Conservation (phyloP, 2,113 vertebrate genomes). For the Toxotes jaculatrix region DNA sequence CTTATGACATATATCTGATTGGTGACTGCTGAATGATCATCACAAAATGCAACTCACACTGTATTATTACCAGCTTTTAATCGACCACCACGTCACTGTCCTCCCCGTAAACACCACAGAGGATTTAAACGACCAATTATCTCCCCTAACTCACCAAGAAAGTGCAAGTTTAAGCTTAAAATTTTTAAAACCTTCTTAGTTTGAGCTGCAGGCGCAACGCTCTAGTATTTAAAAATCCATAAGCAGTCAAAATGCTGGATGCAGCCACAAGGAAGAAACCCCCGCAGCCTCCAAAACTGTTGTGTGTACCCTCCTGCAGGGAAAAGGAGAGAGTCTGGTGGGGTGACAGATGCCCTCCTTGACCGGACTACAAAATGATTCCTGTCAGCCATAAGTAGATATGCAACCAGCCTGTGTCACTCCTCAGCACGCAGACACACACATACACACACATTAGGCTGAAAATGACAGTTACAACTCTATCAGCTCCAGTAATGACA, state of each 20-base stretch:
- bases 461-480: constrained; percentile 34
- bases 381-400: constrained; percentile 43
- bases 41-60: constrained; percentile 21
- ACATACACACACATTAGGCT: constrained; percentile 11
- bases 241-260: constrained; percentile 47
- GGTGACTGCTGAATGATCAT: constrained; percentile 29
- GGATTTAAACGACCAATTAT: constrained; percentile 36
- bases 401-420: constrained; percentile 20
- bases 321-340: constrained; percentile 38
- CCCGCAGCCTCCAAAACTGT: constrained; percentile 52
- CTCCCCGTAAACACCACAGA: constrained; percentile 15
- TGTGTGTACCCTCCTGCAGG: constrained; percentile 44
- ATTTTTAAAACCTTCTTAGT: constrained; percentile 51
- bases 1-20: constrained; percentile 1
- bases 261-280: constrained; percentile 50
- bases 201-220: constrained; percentile 19
- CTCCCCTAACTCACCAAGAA: constrained; percentile 1
- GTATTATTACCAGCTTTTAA: constrained; percentile 19
- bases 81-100: background rate
- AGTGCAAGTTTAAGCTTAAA: constrained; percentile 43
- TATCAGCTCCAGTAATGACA: constrained; percentile 28
- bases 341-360: constrained; percentile 56
- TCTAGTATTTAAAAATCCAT: constrained; percentile 61
- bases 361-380: constrained; percentile 64
- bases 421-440: constrained; percentile 16